These are phyloP conservation scores for Podilymbus podiceps DNA, from an alignment of 2,113 vertebrate species.

Conservation along the genomic window DNA sequence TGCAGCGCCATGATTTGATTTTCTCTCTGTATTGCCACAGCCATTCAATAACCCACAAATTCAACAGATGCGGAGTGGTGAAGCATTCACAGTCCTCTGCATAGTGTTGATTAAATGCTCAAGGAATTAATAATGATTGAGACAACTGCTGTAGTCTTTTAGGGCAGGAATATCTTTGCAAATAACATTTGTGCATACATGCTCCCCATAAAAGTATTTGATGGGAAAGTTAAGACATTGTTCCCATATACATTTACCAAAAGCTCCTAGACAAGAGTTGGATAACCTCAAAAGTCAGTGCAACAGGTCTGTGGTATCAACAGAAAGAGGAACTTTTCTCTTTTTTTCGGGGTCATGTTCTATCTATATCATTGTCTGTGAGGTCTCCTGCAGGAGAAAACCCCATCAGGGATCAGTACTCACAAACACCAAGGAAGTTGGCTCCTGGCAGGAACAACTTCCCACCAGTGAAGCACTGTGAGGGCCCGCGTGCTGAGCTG, in stretches of 20 bases:
- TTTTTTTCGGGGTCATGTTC: background rate
- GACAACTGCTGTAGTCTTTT: background rate
- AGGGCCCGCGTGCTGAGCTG: background rate
- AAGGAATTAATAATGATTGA: background rate
- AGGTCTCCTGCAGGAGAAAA: background rate
- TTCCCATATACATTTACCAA: background rate
- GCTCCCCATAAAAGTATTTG: background rate
- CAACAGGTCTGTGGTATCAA: background rate
- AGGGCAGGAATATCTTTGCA: background rate
- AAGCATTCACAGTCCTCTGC: background rate
- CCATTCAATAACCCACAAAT: background rate
- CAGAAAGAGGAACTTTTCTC: background rate
- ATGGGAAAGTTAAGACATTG: background rate
- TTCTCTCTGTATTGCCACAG: background rate
- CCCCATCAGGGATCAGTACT: background rate
- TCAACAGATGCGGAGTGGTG: background rate
- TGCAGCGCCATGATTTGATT: background rate
- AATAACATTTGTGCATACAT: background rate
- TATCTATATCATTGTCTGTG: rapidly evolving
- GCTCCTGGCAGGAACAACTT: background rate
- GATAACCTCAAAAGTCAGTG: background rate
- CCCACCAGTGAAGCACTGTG: background rate
- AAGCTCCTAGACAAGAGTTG: background rate
- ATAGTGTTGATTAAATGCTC: background rate
- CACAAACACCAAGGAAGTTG: background rate